Percentiles rank a stretch among this genome's conserved stretches.
Evolutionary conservation across 2,797 vertebrate species (phyloP).

Genomic region (Catostomus latipinnis): DNA sequence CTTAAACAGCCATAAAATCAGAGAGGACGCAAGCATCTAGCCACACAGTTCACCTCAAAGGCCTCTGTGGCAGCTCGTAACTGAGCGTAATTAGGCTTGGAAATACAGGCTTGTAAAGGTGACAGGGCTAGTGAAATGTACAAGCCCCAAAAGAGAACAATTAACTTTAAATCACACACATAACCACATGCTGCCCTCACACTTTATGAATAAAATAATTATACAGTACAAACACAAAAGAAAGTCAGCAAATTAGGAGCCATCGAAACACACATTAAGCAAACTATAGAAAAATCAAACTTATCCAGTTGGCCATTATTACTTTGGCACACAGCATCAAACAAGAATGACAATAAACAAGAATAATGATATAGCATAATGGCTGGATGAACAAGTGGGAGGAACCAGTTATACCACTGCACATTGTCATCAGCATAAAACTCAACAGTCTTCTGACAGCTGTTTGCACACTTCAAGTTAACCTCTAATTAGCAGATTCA

Average conservation of each 20-base stretch:
- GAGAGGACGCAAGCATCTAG: slow-evolving; percentile 21
- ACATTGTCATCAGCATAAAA: slow-evolving; percentile 36
- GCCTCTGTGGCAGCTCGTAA: slow-evolving; percentile 28
- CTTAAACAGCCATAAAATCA: slow-evolving; percentile 39
- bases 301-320: background rate
- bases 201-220: slow-evolving; percentile 3
- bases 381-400: slow-evolving; percentile 28
- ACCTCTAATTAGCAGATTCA: slow-evolving; percentile 53
- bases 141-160: slow-evolving; percentile 15
- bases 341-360: slow-evolving; percentile 1
- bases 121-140: slow-evolving; percentile 8
- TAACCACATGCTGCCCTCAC: background rate
- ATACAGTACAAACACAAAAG: background rate
- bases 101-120: slow-evolving; percentile 44
- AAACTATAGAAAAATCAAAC: background rate
- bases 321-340: background rate
- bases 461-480: slow-evolving; percentile 31
- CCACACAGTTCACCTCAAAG: slow-evolving; percentile 13
- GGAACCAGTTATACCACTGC: background rate
- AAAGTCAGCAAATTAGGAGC: background rate
- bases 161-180: background rate
- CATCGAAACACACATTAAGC: background rate
- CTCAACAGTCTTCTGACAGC: slow-evolving; percentile 39
- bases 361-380: background rate
- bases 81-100: slow-evolving; percentile 43